A percentile compares a stretch with the other conserved stretches of the same genome.
Conservation (phyloP, 2,797 vertebrate genomes). For the Chromobotia macracanthus region DNA sequence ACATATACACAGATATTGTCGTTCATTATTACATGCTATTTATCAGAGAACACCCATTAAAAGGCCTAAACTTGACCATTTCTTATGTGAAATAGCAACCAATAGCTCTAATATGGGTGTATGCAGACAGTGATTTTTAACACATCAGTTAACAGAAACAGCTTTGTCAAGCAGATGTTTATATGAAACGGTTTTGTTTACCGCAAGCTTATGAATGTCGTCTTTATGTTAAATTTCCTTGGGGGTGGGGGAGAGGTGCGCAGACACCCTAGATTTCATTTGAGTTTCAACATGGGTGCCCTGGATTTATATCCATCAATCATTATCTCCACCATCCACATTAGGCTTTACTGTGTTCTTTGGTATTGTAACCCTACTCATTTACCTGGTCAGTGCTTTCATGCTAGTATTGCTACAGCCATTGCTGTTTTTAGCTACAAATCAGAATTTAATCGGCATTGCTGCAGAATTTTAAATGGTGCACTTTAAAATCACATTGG, state of each 20-base stretch:
- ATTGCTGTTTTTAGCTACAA: not conserved
- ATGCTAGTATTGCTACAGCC: not conserved
- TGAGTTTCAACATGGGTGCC: conserved; percentile 32
- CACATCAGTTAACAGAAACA: not conserved
- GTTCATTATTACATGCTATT: conserved; percentile 8
- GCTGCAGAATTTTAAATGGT: conserved; percentile 48
- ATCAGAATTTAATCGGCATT: conserved; percentile 26
- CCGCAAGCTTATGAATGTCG: not conserved
- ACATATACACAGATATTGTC: conserved; percentile 26
- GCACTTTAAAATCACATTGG: conserved; percentile 52
- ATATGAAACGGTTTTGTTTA: not conserved
- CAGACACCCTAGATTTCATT: conserved; percentile 49
- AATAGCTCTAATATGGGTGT: not conserved
- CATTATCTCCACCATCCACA: conserved; percentile 16
- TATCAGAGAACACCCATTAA: not conserved
- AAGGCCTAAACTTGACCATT: conserved; percentile 10
- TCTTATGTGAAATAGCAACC: not conserved
- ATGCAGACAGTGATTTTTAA: not conserved
- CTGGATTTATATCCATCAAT: conserved; percentile 46
- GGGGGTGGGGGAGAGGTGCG: conserved; percentile 3
- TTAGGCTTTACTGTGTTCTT: not conserved
- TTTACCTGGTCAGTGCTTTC: conserved; percentile 16
- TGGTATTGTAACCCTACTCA: not conserved
- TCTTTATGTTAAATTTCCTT: conserved; percentile 5
- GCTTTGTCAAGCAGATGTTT: not conserved